phyloP scores from a whole-genome alignment of 2,113 vertebrate species.

The Plestiodon gilberti region DNA sequence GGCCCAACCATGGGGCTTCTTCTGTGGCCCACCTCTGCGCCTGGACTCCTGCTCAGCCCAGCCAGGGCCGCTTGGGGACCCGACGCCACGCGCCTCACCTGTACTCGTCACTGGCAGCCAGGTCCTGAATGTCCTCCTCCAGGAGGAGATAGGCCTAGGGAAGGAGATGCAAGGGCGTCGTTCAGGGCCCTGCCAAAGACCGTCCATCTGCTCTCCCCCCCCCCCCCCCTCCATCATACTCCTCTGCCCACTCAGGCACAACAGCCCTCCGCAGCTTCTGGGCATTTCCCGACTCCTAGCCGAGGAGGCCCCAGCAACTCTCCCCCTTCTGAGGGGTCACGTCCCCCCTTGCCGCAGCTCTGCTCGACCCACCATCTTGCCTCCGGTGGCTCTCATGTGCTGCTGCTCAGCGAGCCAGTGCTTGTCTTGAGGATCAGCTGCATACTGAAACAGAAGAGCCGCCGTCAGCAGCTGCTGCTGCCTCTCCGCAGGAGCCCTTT shows the following conservation, averaged over 20 bases:
- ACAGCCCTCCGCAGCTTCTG: too few species aligned
- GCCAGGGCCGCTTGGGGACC: too few species aligned
- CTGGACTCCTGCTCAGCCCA: too few species aligned
- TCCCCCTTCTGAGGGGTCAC: accelerated
- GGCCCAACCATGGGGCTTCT: too few species aligned
- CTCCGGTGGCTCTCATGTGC: conserved; percentile 96
- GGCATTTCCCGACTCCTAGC: too few species aligned
- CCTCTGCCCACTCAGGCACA: not conserved
- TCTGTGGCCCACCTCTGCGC: too few species aligned
- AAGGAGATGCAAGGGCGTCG: accelerated
- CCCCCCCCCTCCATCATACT: too few species aligned
- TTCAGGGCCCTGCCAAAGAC: conserved; percentile 2
- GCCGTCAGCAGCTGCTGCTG: accelerated
- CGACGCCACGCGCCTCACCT: conserved; percentile 77
- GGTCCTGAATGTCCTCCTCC: conserved; percentile 92
- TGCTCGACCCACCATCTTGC: conserved; percentile 92
- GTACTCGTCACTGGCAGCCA: conserved; percentile 91
- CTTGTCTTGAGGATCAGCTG: conserved; percentile 95
- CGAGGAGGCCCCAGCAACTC: not conserved
- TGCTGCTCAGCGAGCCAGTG: conserved; percentile 97
- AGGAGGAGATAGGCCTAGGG: conserved; percentile 93
- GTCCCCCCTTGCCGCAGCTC: not conserved
- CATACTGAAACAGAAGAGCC: conserved; percentile 82
- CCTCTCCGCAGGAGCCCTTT: not conserved
- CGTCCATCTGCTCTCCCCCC: not conserved